Evolutionary conservation across 1,140 invertebrate genomes (phyloP), one percentile per base, ranked within the genome.

Genomic region (Brachionus calyciflorus): DNA sequence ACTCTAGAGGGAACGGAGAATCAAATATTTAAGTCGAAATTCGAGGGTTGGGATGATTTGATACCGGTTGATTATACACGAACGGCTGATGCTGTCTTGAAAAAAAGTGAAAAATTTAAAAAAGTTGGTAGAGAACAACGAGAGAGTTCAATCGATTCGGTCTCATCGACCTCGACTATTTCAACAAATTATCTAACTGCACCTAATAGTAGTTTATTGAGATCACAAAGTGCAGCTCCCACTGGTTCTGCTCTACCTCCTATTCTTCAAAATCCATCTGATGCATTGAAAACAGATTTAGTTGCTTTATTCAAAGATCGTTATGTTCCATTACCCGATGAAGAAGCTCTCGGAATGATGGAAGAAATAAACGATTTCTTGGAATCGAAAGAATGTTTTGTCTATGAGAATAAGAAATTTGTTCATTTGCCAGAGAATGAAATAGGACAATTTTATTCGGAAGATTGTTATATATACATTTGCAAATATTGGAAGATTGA

Each of bases 51-150:
- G 96, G 96, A 99, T 84, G 96, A 99, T 87, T 94, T 99, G 0
- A 94, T 99, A 79, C 94, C 95, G 1, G 96, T 99, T 4, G 97
- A 99, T 87, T 99, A 97, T 83, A 99, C 97, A 10, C 89, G 96
- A 79, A 98, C 96, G 1, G 94, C 96, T 0, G 94, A 96, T 83
- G 98, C 95, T 1, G 96, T 99, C 0, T 91, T 91, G 30, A 90
- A 93, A 81, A 95, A 96, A 70, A 96, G 96, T 12, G 95, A 93
- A 6, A 94, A 99, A 86, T 88, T 98, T 28, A 93, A 91, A 65
- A 55, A 76, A 24, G 17, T 5, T 60, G n/a, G n/a, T n/a, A 30
- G 44, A 40, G 30, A 69, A 82, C 10, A 83, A 82, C 51, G 81
- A 80, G 44, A 70, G 17, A 30, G 30, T 4, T 41, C 26, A 12